These are phyloP conservation scores for Pseudomyrmex pallidus DNA, from an alignment of 1,140 invertebrate genomes.

Conservation along the genomic window DNA sequence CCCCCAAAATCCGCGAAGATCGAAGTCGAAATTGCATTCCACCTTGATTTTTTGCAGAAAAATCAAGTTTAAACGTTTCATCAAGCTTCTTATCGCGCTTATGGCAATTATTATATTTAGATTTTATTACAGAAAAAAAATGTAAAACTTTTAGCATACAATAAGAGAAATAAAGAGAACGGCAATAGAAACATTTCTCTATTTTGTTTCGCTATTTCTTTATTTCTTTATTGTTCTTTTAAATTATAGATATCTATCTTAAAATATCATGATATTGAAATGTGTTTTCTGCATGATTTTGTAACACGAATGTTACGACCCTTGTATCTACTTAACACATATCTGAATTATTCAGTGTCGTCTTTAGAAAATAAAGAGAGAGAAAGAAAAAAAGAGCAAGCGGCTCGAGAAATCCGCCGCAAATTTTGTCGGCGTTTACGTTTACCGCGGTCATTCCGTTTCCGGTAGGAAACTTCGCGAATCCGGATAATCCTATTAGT, in stretches of 20 bases:
- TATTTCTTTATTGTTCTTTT: too few relatives aligned
- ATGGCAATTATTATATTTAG: background rate
- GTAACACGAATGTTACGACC: background rate
- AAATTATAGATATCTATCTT: too few relatives aligned
- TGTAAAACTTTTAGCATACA: too few relatives aligned
- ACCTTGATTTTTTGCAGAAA: slow-evolving; percentile 52
- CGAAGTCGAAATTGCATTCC: slow-evolving; percentile 48
- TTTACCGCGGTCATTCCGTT: slow-evolving; percentile 58
- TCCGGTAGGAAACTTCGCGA: slow-evolving; percentile 69
- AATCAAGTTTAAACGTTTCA: slow-evolving; percentile 4
- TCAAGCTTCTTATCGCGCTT: background rate
- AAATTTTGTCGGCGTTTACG: slow-evolving; percentile 70
- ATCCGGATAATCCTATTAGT: slow-evolving; percentile 74
- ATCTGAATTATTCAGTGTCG: background rate
- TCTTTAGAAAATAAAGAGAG: background rate
- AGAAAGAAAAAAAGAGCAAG: background rate
- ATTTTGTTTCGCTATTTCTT: too few relatives aligned
- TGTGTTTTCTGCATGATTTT: too few relatives aligned
- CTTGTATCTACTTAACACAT: slow-evolving; percentile 4
- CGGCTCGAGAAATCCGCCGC: slow-evolving; percentile 58
- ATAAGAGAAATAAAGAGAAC: too few relatives aligned
- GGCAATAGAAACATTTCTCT: too few relatives aligned
- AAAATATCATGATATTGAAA: too few relatives aligned
- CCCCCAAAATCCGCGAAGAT: slow-evolving; percentile 19
- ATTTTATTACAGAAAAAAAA: too few relatives aligned